These are phyloP conservation scores for Phalera bucephala DNA, from an alignment of 2,888 invertebrate species.

Conservation along the genomic window DNA sequence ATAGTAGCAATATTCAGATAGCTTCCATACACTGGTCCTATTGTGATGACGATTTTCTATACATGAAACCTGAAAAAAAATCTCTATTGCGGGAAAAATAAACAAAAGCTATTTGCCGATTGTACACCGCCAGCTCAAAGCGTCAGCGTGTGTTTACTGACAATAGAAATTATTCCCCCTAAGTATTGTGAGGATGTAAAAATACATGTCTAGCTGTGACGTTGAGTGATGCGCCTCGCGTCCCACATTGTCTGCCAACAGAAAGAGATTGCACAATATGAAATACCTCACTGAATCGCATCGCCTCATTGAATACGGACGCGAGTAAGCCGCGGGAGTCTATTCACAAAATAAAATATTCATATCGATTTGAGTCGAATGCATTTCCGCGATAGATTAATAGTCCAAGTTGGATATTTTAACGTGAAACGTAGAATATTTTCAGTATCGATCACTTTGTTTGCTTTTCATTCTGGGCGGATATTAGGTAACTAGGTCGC, in stretches of 20 bases:
- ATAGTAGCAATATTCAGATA: too few species aligned
- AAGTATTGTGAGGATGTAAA: constrained; percentile 73
- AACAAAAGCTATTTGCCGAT: constrained; percentile 49
- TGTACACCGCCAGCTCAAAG: constrained; percentile 50
- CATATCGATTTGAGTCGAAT: constrained; percentile 50
- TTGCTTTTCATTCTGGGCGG: background rate
- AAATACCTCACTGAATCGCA: constrained; percentile 71
- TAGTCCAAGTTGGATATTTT: constrained; percentile 24
- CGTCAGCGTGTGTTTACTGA: constrained; percentile 60
- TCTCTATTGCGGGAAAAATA: constrained; percentile 24
- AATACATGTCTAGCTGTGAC: constrained; percentile 72
- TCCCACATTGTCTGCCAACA: constrained; percentile 65
- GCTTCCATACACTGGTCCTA: too few species aligned
- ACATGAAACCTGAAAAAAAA: constrained; percentile 14
- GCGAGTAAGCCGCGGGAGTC: constrained; percentile 36
- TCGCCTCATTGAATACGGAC: constrained; percentile 68
- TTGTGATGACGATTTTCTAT: too few species aligned
- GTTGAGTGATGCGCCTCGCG: constrained; percentile 73
- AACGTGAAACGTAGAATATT: constrained; percentile 6
- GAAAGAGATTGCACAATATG: constrained; percentile 79
- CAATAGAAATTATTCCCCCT: constrained; percentile 75
- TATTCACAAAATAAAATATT: constrained; percentile 64
- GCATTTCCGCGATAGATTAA: constrained; percentile 31
- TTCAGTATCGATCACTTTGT: background rate
- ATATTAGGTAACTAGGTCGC: background rate